These are phyloP conservation scores for Mythimna loreyi DNA, from an alignment of 2,888 invertebrate species.

Conservation along the genomic window DNA sequence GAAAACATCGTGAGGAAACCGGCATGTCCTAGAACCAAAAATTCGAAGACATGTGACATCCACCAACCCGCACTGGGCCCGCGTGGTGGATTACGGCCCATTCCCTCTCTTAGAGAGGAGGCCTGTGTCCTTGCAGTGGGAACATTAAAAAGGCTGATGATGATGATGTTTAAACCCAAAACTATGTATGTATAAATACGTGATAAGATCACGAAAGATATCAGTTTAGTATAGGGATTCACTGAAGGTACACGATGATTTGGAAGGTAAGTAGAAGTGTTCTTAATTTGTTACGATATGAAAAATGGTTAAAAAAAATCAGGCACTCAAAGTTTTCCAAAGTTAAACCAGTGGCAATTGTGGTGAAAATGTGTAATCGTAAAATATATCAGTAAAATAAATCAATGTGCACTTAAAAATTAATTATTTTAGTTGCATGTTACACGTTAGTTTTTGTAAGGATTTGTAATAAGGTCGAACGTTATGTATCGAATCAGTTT, in stretches of 20 bases:
- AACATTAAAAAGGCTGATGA: no score
- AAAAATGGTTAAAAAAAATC: background rate
- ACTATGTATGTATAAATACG: conserved; percentile 79
- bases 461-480: conserved; percentile 21
- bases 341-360: background rate
- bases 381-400: background rate
- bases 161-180: no score
- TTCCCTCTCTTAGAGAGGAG: no score
- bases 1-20: no score
- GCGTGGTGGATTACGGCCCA: no score
- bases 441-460: conserved; percentile 35
- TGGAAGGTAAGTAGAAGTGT: conserved; percentile 76
- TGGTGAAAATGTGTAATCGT: background rate
- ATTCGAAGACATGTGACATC: no score
- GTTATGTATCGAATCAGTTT: conserved; percentile 9
- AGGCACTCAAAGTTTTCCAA: background rate
- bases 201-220: conserved; percentile 66
- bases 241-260: conserved; percentile 78
- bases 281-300: conserved; percentile 3
- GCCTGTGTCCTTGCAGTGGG: no score
- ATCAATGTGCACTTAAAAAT: background rate
- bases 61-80: no score
- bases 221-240: conserved; percentile 71
- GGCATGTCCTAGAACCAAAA: no score
- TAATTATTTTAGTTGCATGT: conserved; percentile 12